phyloP scores from a whole-genome alignment of 1,140 invertebrate genomes.

The Cherax quadricarinatus region DNA sequence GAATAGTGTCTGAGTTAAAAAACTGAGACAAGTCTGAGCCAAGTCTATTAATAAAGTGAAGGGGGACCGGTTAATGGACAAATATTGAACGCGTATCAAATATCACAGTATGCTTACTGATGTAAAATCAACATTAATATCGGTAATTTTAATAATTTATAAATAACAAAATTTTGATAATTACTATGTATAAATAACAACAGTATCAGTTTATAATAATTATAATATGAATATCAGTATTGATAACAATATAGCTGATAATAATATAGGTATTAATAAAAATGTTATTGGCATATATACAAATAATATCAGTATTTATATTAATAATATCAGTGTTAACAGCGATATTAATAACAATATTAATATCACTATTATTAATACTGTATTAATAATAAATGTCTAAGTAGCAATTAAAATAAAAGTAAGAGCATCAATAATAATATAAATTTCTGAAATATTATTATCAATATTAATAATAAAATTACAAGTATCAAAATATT shows the following conservation, averaged over 20 bases:
- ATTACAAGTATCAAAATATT: neutral
- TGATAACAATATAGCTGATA: conserved; percentile 19
- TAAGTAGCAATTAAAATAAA: conserved; percentile 19
- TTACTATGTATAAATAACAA: conserved; percentile 6
- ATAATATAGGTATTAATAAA: conserved; percentile 25
- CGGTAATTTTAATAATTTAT: too few species aligned
- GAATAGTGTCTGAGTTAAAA: too few species aligned
- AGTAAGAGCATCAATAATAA: neutral
- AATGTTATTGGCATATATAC: conserved; percentile 7
- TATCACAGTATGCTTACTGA: too few species aligned
- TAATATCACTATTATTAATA: conserved; percentile 13
- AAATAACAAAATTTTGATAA: conserved; percentile 37
- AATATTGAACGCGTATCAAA: too few species aligned
- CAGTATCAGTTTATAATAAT: conserved; percentile 27
- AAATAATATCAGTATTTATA: neutral
- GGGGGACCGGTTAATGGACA: too few species aligned
- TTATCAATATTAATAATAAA: conserved; percentile 22
- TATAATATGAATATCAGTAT: conserved; percentile 19
- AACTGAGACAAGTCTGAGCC: too few species aligned
- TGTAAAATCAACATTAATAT: too few species aligned
- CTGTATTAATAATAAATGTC: conserved; percentile 18
- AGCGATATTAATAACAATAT: conserved; percentile 24
- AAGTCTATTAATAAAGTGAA: too few species aligned
- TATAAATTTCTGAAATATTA: neutral
- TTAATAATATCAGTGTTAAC: conserved; percentile 28